Conservation (phyloP, 2,888 invertebrate species). For the Atethmia centrago region DNA sequence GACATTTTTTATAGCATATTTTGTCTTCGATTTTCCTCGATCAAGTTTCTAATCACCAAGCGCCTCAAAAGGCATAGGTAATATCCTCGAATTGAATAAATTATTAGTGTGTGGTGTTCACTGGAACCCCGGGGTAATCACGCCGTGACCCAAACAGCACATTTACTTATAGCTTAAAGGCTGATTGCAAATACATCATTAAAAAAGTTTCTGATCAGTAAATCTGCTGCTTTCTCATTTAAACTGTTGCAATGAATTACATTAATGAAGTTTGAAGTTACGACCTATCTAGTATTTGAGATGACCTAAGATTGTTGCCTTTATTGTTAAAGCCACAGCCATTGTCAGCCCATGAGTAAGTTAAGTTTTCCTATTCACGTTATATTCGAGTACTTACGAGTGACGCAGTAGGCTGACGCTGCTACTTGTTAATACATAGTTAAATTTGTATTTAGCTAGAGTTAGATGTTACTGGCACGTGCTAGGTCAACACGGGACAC, state of each 20-base stretch:
- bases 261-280: not conserved
- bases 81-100: too few relatives aligned
- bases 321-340: not conserved
- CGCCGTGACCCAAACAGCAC: too few relatives aligned
- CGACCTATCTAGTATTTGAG: not conserved
- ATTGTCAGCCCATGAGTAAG: too few relatives aligned
- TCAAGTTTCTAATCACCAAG: too few relatives aligned
- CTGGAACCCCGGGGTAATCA: too few relatives aligned
- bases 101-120: too few relatives aligned
- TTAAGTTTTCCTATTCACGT: not conserved
- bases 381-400: not conserved
- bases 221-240: not conserved
- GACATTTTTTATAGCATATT: not conserved
- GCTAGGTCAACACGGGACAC: constrained; percentile 4
- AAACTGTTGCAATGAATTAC: not conserved
- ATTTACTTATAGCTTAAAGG: too few relatives aligned
- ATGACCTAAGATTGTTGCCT: not conserved
- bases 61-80: too few relatives aligned
- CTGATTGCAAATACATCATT: too few relatives aligned
- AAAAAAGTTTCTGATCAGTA: too few relatives aligned
- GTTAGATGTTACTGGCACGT: constrained; percentile 15
- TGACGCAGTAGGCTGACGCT: constrained; percentile 16
- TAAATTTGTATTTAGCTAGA: not conserved
- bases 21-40: not conserved
- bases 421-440: constrained; percentile 7